phyloP scores from a whole-genome alignment of 2,888 invertebrate species.

The Pseudanteris insignis region DNA sequence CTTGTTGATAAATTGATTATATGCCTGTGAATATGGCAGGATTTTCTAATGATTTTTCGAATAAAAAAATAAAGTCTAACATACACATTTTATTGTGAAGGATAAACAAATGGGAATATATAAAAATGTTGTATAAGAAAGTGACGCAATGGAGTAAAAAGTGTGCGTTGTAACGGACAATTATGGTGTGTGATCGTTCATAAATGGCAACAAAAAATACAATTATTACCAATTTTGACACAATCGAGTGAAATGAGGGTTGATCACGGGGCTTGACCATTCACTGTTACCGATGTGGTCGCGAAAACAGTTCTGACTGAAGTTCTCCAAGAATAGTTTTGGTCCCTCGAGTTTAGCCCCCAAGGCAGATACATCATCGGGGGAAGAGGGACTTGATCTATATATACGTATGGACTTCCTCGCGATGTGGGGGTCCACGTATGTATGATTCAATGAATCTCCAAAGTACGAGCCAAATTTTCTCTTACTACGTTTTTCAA shows the following conservation, averaged over 20 bases:
- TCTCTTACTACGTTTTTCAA: constrained; percentile 9
- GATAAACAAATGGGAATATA: too few species aligned
- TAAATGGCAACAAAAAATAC: too few species aligned
- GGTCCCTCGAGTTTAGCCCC: constrained; percentile 55
- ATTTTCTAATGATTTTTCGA: too few species aligned
- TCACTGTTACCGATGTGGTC: constrained; percentile 52
- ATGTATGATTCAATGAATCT: constrained; percentile 46
- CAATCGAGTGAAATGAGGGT: constrained; percentile 23
- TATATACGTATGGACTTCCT: constrained; percentile 46
- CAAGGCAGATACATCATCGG: constrained; percentile 44
- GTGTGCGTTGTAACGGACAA: too few species aligned
- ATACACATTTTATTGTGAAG: too few species aligned
- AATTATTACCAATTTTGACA: constrained; percentile 25
- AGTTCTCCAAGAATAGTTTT: constrained; percentile 63
- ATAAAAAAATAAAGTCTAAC: too few species aligned
- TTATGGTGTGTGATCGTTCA: too few species aligned
- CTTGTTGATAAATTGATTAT: too few species aligned
- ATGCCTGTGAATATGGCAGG: too few species aligned
- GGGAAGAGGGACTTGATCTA: constrained; percentile 50
- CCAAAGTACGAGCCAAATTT: constrained; percentile 37
- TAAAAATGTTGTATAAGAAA: too few species aligned
- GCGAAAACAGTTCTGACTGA: constrained; percentile 59
- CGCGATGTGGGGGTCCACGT: constrained; percentile 46
- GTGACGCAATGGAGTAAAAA: too few species aligned
- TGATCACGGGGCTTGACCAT: constrained; percentile 38